A percentile compares a stretch with the other conserved stretches of the same genome.
These are phyloP conservation scores for Pomatostomus ruficeps DNA, from an alignment of 2,113 vertebrate genomes.

Conservation along the genomic window DNA sequence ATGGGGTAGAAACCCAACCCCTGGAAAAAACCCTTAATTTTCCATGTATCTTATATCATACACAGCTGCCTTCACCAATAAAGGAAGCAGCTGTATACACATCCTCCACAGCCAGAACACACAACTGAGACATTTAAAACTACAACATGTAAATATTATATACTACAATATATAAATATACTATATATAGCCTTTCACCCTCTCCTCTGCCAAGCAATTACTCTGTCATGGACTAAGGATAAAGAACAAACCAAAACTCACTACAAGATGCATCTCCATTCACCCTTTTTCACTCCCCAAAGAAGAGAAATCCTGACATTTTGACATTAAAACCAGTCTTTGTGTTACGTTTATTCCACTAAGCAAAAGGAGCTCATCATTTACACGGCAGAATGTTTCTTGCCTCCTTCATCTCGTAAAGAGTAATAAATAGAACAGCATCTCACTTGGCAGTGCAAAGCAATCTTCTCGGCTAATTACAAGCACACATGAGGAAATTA, in stretches of 20 bases:
- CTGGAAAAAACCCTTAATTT: background rate
- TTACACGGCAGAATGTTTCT: background rate
- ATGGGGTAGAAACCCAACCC: background rate
- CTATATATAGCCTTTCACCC: background rate
- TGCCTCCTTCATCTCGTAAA: background rate
- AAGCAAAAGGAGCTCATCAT: background rate
- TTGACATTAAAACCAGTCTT: background rate
- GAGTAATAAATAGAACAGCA: background rate
- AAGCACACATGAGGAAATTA: background rate
- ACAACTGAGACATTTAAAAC: background rate
- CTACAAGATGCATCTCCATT: background rate
- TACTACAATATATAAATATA: no score
- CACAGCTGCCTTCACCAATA: background rate
- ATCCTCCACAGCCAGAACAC: background rate
- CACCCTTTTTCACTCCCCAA: background rate
- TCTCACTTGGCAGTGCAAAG: background rate
- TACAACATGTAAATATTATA: no score
- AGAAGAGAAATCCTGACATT: background rate
- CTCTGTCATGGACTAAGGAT: background rate
- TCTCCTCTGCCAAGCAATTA: background rate
- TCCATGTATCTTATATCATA: background rate
- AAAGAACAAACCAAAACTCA: background rate
- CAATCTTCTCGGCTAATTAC: background rate
- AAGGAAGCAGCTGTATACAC: background rate
- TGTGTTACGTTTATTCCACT: background rate